Base-by-base conservation (phyloP, 2,888 invertebrate species). In the Ichneumoninae sp. region DNA sequence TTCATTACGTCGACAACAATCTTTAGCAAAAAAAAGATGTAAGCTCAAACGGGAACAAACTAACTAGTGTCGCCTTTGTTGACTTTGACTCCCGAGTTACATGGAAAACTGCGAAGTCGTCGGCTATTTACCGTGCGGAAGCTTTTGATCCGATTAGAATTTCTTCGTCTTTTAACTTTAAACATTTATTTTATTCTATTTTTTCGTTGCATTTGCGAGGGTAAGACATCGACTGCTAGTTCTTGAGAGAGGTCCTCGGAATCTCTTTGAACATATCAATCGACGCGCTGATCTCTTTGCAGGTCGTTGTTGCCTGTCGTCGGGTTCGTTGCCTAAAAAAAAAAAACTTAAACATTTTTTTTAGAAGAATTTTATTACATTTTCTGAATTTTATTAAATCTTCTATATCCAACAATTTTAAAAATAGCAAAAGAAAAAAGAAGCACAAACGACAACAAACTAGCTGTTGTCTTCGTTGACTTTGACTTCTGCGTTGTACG, bases 211-310 rank as follows among this genome's bases (percentile, higher is more conserved):
- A 0, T 69, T 3, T 3, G 2, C 36, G 3, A 26, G 33, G 40
- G 40, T 44, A 57, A 40, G 62, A 60, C n/a, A 16, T 62, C 70
- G 44, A 8, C 62, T 50, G 40, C 26, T 26, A 52, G 78, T 60
- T 52, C 57, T 82, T 7, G 50, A 4, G 33, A 83, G 68, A 71
- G 84, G 82, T 80, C 62, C n/a, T 57, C 33, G 87, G 82, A 86
- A 87, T 86, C 84, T 86, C 86, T 88, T 89, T 86, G 86, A 86
- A 78, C 79, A 84, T 78, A 80, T 83, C 83, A 81, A 84, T 82
- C 82, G 77, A 50, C 52, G 80, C 44, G 54, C 52, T 52, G 40
- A 40, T 40, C 40, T 40, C 40, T 13, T 44, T 3, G 13, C 0
- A 13, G 13, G 13, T 13, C 44, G 13, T 44, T 44, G 44, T 13